Evolutionary conservation across 2,888 invertebrate genomes (phyloP), one percentile per base, ranked within the genome.

Genomic region (Nymphalis polychloros): DNA sequence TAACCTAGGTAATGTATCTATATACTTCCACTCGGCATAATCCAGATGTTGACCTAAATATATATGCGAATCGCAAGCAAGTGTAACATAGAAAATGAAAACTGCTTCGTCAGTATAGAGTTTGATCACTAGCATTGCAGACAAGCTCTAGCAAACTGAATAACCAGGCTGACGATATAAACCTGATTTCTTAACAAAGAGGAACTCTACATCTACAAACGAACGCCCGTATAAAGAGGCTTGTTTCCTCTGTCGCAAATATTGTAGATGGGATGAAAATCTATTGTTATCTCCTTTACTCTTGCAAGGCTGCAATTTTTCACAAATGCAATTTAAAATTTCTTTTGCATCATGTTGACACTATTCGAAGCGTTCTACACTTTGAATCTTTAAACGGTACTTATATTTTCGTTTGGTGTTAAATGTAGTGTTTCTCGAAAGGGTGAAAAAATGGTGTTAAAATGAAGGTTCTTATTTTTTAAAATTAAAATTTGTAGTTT

Each of bases 261-360:
- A 70, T 69, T 64, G 71, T 68, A 50, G 64, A 69, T 65, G 67
- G 68, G 72, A 72, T 73, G 69, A 69, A 73, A 75, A 71, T 73
- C 69, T 67, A 75, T 75, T 75, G 75, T 75, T 71, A 63, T 64
- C 65, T 60, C 53, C 62, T 61, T 63, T 50, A 48, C 60, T 59
- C 63, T 59, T 62, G 52, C 6, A 60, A 64, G 66, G 70, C 59
- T 57, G 55, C 64, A 67, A 69, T 71, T 67, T 71, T 71, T 63
- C 63, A 59, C 63, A 71, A 67, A 71, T 63, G 65, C 50, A 68
- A 72, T 67, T 67, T 64, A 62, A 66, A 66, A 52, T 62, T 68
- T 68, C 61, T 59, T 71, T 60, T 52, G 46, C 19, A 47, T 23
- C 59, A 19, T 57, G 57, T 57, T 57, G 57, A 57, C 57, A 57